phyloP scores from a whole-genome alignment of 2,888 invertebrate genomes.

The Lagria hirta region DNA sequence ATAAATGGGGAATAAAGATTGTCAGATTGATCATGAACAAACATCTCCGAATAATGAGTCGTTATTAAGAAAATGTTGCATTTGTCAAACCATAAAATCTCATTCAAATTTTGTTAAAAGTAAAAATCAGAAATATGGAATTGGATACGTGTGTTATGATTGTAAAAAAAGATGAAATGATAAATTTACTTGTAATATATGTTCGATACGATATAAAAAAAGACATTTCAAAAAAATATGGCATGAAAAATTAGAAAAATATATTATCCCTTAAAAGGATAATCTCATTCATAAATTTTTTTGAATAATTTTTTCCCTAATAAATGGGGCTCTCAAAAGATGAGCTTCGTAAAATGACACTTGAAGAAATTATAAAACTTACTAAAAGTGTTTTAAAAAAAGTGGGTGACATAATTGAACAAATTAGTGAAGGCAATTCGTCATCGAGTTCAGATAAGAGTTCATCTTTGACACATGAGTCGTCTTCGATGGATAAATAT shows the following conservation, averaged over 20 bases:
- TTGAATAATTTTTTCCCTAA: conserved; percentile 7
- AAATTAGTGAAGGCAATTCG: conserved; percentile 11
- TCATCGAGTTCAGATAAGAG: conserved; percentile 11
- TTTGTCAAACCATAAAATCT: conserved; percentile 10
- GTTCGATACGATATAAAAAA: conserved; percentile 13
- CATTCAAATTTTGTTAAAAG: conserved; percentile 14
- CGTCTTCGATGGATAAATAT: conserved; percentile 12
- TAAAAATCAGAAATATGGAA: conserved; percentile 18
- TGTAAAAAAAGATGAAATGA: conserved; percentile 11
- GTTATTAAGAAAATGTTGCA: conserved; percentile 11
- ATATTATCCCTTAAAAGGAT: conserved; percentile 7
- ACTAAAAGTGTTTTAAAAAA: conserved; percentile 9
- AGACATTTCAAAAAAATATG: conserved; percentile 15
- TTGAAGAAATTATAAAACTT: conserved; percentile 11
- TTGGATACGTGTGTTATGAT: conserved; percentile 8
- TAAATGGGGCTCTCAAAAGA: conserved; percentile 9
- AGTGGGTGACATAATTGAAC: conserved; percentile 14
- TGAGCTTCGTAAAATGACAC: conserved; percentile 9
- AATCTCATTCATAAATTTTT: conserved; percentile 7
- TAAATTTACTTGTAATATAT: conserved; percentile 19
- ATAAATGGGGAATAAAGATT: no score
- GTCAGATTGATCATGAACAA: conserved; percentile 15
- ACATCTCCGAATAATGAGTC: conserved; percentile 7
- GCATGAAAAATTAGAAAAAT: conserved; percentile 16
- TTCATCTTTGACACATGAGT: conserved; percentile 9